These are phyloP conservation scores for Ceratitis capitata DNA, from an alignment of 1,140 invertebrate species.

Conservation along the genomic window DNA sequence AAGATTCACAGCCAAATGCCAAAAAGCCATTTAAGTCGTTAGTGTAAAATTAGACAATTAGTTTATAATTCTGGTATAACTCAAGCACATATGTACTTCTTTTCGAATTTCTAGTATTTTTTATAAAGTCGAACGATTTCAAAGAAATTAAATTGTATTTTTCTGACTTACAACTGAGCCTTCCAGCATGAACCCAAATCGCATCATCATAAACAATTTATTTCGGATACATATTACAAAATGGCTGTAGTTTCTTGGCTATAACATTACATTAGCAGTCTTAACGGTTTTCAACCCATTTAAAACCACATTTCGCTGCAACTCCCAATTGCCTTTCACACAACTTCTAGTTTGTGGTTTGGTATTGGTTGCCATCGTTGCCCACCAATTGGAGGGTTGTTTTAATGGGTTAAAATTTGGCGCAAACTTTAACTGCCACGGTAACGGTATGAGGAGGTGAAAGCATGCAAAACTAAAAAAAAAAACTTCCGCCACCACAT, in stretches of 20 bases:
- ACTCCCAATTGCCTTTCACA: background rate
- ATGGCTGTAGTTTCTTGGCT: background rate
- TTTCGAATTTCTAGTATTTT: no score
- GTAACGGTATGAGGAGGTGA: no score
- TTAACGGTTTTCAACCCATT: background rate
- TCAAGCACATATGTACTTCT: no score
- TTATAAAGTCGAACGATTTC: background rate
- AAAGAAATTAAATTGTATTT: background rate
- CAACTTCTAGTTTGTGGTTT: background rate
- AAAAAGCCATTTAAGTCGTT: no score
- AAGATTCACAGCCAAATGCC: no score
- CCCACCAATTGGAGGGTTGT: background rate
- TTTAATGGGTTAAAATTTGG: background rate
- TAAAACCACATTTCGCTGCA: background rate
- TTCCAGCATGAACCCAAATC: background rate
- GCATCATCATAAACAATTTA: background rate
- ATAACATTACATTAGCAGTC: background rate
- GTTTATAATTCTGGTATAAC: no score
- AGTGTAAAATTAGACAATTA: no score
- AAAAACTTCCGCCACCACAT: slow-evolving; percentile 17
- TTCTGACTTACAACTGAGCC: background rate
- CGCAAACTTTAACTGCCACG: background rate
- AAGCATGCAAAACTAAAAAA: no score
- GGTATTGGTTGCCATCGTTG: background rate
- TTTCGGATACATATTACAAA: background rate